phyloP scores from a whole-genome alignment of 2,888 invertebrate species.

The Drosophila stalkeri region DNA sequence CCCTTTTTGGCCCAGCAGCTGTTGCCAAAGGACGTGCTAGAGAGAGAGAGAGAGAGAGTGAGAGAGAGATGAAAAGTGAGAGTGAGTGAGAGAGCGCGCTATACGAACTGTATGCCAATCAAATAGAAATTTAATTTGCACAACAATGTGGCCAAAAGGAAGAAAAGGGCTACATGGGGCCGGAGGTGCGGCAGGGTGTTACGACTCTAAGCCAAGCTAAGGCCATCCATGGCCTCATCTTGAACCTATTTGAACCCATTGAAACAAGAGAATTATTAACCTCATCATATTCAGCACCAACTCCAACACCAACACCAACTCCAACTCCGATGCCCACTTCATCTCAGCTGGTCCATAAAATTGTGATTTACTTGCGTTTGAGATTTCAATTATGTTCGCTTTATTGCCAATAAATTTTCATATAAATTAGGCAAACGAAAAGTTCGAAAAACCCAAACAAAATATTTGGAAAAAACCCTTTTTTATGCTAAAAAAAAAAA shows the following conservation, averaged over 20 bases:
- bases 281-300: conserved; percentile 58
- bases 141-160: conserved; percentile 59
- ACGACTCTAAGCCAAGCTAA: neutral
- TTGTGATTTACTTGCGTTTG: conserved; percentile 81
- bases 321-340: neutral
- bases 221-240: conserved; percentile 7
- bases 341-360: conserved; percentile 70
- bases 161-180: neutral
- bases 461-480: conserved; percentile 7
- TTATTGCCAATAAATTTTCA: conserved; percentile 82
- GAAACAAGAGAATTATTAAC: conserved; percentile 74
- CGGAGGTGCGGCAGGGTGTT: neutral
- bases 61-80: neutral
- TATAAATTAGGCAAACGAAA: conserved; percentile 77
- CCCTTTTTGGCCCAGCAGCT: conserved; percentile 17
- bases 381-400: conserved; percentile 82
- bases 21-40: neutral
- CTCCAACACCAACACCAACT: neutral
- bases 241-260: conserved; percentile 54
- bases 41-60: neutral
- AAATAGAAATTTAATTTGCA: conserved; percentile 77
- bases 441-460: conserved; percentile 35
- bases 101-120: conserved; percentile 52
- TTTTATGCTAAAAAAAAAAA: neutral
- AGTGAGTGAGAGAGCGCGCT: conserved; percentile 1